phyloP scores from a whole-genome alignment of 2,797 vertebrate genomes.

The Tragelaphus oryx region DNA sequence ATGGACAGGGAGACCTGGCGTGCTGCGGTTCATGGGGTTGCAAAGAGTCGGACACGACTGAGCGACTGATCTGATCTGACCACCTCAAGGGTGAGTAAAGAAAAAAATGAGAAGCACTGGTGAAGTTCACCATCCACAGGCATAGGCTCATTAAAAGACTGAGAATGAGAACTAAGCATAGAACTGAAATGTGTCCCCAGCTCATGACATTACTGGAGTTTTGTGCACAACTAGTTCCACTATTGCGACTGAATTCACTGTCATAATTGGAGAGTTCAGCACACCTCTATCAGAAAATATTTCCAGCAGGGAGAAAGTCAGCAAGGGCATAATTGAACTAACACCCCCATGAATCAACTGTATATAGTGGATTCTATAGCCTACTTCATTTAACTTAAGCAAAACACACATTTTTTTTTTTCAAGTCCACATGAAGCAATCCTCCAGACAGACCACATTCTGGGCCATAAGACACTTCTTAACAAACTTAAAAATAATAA shows the following conservation, averaged over 20 bases:
- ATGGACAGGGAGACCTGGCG: no score
- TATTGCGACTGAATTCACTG: neutral
- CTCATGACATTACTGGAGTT: neutral
- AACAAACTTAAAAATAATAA: neutral
- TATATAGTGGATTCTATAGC: neutral
- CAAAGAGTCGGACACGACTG: no score
- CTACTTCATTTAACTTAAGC: neutral
- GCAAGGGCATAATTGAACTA: neutral
- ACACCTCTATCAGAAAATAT: neutral
- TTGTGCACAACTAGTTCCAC: neutral
- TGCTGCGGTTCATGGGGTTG: no score
- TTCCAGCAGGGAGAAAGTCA: neutral
- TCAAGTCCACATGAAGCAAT: neutral
- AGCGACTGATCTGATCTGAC: no score
- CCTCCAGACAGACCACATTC: neutral
- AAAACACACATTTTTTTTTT: neutral
- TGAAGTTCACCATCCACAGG: neutral
- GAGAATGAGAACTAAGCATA: neutral
- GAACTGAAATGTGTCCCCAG: neutral
- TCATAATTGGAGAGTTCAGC: neutral
- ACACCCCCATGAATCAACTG: neutral
- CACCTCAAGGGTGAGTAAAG: neutral
- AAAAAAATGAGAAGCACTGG: neutral
- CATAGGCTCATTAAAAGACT: neutral
- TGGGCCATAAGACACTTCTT: neutral